phyloP scores from a whole-genome alignment of 2,113 vertebrate species.

The Piaya cayana region DNA sequence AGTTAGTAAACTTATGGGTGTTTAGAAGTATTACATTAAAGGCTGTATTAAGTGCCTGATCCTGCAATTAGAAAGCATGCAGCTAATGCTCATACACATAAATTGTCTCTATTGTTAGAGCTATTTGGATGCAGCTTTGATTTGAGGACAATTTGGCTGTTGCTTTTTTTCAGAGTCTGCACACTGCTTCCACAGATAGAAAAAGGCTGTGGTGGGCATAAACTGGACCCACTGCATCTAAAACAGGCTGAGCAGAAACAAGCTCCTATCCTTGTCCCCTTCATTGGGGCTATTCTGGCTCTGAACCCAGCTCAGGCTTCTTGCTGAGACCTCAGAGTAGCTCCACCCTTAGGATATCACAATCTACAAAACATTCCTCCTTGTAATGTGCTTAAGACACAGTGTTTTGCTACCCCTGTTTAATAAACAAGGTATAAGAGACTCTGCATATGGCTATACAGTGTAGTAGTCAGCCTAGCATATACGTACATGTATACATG shows the following conservation, averaged over 20 bases:
- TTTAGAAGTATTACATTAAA: conserved; percentile 32
- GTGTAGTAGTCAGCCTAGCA: background rate
- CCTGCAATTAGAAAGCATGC: conserved; percentile 1
- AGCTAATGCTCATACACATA: background rate
- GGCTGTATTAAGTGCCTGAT: background rate
- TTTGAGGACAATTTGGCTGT: background rate
- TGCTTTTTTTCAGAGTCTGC: background rate
- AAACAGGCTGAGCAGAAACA: background rate
- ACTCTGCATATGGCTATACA: background rate
- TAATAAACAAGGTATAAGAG: background rate
- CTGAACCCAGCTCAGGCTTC: background rate
- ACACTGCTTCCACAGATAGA: background rate
- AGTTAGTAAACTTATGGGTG: conserved; percentile 53
- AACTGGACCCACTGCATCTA: rapidly evolving
- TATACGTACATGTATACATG: background rate
- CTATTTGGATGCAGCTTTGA: background rate
- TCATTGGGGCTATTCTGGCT: rapidly evolving
- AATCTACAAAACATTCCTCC: background rate
- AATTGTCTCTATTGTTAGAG: conserved; percentile 19
- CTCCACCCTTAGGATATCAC: background rate
- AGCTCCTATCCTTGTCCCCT: background rate
- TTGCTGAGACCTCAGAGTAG: background rate
- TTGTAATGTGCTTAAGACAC: rapidly evolving
- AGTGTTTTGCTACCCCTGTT: background rate
- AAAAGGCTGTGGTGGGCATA: background rate